Conservation (phyloP, 2,113 vertebrate genomes). For the Rissa tridactyla region DNA sequence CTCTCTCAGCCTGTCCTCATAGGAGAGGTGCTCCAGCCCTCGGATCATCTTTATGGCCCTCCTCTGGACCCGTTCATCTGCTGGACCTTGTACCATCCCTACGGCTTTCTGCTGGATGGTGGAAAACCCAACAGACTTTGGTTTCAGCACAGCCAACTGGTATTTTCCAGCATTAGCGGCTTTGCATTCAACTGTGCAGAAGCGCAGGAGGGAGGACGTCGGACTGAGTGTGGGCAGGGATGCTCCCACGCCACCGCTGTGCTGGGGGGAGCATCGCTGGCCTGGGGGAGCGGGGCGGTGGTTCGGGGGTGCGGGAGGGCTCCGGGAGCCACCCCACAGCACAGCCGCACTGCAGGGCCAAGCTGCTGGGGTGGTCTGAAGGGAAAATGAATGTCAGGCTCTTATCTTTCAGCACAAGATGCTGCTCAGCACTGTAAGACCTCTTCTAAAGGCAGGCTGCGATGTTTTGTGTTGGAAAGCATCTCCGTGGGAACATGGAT, state of each 20-base stretch:
- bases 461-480: not conserved
- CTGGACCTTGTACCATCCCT: not conserved
- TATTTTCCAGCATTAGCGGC: not conserved
- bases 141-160: not conserved
- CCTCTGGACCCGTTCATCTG: too few species aligned
- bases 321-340: fast-evolving
- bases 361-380: not conserved
- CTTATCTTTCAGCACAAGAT: not conserved
- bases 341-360: not conserved
- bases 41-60: too few species aligned
- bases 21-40: too few species aligned
- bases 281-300: fast-evolving
- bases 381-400: not conserved
- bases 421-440: not conserved
- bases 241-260: fast-evolving
- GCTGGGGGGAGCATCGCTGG: fast-evolving
- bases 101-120: not conserved
- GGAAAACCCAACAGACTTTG: fast-evolving
- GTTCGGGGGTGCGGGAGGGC: not conserved
- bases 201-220: too few species aligned
- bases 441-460: not conserved
- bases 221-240: fast-evolving
- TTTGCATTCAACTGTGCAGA: not conserved
- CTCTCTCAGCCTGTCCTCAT: too few species aligned
- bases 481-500: fast-evolving